phyloP scores from a whole-genome alignment of 2,888 invertebrate genomes.

The Caenorhabditis angaria region DNA sequence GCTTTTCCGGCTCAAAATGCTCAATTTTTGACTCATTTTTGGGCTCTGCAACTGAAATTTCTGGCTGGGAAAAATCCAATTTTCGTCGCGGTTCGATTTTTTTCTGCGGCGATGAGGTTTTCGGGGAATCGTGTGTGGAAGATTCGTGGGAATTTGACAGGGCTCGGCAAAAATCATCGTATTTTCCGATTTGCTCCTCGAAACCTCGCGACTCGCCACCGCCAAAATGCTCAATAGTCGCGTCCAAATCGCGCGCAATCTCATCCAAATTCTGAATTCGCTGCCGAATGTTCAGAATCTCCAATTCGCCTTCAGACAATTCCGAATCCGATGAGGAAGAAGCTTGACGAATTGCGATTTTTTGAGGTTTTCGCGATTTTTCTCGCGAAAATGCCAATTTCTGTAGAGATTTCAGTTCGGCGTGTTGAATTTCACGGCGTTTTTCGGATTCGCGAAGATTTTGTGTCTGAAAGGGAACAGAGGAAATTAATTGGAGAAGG shows the following conservation, averaged over 20 bases:
- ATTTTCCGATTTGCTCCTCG: conserved; percentile 22
- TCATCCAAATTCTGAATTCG: conserved; percentile 49
- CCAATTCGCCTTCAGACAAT: conserved; percentile 38
- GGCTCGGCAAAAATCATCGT: conserved; percentile 43
- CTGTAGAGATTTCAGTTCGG: conserved; percentile 28
- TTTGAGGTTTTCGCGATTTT: neutral
- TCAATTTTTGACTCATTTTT: conserved; percentile 7
- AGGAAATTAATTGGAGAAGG: no score
- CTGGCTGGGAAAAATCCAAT: conserved; percentile 11
- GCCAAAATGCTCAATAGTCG: conserved; percentile 41
- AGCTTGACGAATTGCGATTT: conserved; percentile 8
- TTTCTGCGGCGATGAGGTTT: conserved; percentile 39
- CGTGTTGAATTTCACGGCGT: conserved; percentile 34
- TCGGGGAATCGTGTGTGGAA: neutral
- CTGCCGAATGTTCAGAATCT: conserved; percentile 40
- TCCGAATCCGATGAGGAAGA: conserved; percentile 25
- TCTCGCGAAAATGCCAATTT: conserved; percentile 19
- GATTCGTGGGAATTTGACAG: conserved; percentile 17
- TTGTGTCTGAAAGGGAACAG: conserved; percentile 33
- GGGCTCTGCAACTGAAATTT: neutral
- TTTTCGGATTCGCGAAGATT: conserved; percentile 32
- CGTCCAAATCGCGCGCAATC: conserved; percentile 49
- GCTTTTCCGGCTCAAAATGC: neutral
- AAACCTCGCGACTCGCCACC: neutral
- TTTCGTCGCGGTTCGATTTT: neutral